Evolutionary conservation across 2,113 vertebrate species (phyloP).

Genomic region (Prietella phreatophila): DNA sequence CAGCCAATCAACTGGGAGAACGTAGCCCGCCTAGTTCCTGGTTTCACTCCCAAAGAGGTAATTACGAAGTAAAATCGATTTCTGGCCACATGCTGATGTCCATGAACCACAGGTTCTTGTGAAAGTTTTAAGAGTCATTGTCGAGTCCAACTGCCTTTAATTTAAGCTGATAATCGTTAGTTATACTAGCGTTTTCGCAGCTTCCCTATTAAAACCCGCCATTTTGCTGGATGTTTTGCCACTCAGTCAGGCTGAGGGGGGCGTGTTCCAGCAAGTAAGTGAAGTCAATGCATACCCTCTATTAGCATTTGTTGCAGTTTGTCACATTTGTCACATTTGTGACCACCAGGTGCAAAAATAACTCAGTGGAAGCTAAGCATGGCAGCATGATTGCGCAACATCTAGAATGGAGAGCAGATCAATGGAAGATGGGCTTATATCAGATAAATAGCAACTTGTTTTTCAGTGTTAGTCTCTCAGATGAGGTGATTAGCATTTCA

Average conservation of each 20-base stretch:
- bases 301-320: neutral
- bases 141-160: no score
- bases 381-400: neutral
- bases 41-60: conserved; percentile 93
- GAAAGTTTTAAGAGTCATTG: no score
- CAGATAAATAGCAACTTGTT: neutral
- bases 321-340: no score
- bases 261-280: no score
- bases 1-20: conserved; percentile 96
- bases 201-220: no score
- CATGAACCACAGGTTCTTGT: no score
- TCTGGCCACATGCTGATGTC: no score
- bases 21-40: conserved; percentile 90
- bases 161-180: no score
- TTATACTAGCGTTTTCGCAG: no score
- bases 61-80: conserved; percentile 29
- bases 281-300: neutral
- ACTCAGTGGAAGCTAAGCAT: neutral
- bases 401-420: neutral
- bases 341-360: neutral
- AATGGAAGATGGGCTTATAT: neutral
- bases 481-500: neutral
- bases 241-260: no score
- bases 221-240: no score
- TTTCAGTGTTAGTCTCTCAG: neutral